phyloP scores from a whole-genome alignment of 2,888 invertebrate species.

The Pristionchus japonicus region DNA sequence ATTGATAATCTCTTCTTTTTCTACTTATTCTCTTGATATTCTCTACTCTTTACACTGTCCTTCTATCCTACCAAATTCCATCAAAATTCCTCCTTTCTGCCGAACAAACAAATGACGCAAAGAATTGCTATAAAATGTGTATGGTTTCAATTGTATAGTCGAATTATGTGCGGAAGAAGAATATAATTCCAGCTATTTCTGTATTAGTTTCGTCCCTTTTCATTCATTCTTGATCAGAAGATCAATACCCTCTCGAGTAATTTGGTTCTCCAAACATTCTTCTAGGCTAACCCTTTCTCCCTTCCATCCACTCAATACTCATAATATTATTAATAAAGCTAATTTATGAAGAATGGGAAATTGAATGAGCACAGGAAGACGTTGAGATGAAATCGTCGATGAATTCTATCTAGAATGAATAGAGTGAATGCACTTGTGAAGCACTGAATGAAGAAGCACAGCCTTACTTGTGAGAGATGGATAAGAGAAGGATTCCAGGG shows the following conservation, averaged over 20 bases:
- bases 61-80: neutral
- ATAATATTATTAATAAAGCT: slow-evolving; percentile 20
- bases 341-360: neutral
- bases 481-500: neutral
- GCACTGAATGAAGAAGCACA: neutral
- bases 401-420: neutral
- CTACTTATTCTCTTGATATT: neutral
- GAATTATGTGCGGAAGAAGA: neutral
- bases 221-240: neutral
- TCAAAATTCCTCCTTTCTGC: neutral
- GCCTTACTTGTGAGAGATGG: neutral
- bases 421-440: neutral
- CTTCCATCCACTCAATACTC: slow-evolving; percentile 10
- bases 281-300: neutral
- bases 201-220: neutral
- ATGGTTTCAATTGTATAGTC: neutral
- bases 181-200: neutral
- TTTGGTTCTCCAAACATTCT: neutral
- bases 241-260: neutral
- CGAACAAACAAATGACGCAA: neutral
- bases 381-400: slow-evolving; percentile 29
- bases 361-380: neutral
- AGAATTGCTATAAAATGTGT: slow-evolving; percentile 9
- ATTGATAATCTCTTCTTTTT: neutral
- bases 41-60: neutral